Percentiles rank a stretch among this genome's conserved stretches.
Conservation (phyloP, 2,113 vertebrate species). For the Callospermophilus lateralis region DNA sequence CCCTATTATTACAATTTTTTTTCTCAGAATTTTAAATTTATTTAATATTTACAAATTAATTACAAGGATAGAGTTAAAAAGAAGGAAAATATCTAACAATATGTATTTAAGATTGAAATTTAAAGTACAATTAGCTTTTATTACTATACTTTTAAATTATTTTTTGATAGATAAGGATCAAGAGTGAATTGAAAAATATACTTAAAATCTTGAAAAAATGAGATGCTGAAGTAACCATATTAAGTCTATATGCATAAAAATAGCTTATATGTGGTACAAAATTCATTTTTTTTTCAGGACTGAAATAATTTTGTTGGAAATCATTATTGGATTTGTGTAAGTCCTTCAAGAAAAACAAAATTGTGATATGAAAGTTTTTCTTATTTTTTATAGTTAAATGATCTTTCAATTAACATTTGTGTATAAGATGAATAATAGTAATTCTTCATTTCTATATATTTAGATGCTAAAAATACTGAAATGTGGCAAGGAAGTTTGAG, state of each 20-base stretch:
- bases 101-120: neutral
- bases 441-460: neutral
- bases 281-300: neutral
- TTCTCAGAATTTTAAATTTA: neutral
- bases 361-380: neutral
- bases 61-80: neutral
- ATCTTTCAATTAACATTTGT: neutral
- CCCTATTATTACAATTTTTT: neutral
- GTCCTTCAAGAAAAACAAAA: neutral
- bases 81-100: neutral
- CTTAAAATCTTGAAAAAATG: neutral
- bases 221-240: neutral
- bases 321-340: neutral
- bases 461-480: neutral
- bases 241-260: neutral
- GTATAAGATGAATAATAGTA: neutral
- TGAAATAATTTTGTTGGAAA: neutral
- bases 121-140: neutral
- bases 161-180: neutral
- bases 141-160: neutral
- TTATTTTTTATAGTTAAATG: neutral
- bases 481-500: neutral
- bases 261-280: neutral
- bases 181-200: conserved; percentile 3
- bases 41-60: conserved; percentile 7